Conservation (phyloP, 2,888 invertebrate genomes). For the Drosophila anceps region DNA sequence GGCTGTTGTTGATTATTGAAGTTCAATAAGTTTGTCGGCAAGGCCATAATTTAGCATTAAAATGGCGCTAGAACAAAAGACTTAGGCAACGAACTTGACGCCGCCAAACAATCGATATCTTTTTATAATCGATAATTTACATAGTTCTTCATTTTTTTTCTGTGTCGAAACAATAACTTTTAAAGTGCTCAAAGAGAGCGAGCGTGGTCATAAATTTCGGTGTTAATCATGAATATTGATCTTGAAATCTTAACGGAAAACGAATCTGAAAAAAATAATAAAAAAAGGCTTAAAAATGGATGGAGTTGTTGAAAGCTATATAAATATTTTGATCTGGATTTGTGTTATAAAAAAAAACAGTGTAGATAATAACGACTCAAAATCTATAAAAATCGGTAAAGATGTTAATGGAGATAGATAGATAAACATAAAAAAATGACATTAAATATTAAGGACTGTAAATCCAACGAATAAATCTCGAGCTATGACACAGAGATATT, state of each 20-base stretch:
- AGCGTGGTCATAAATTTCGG: conserved; percentile 14
- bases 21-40: conserved; percentile 57
- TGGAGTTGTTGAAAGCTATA: background rate
- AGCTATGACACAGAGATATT: too few relatives aligned
- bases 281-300: background rate
- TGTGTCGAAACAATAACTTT: conserved; percentile 1
- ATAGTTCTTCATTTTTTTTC: conserved; percentile 6
- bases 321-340: too few relatives aligned
- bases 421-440: too few relatives aligned
- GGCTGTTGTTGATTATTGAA: conserved; percentile 37
- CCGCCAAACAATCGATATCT: background rate
- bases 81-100: conserved; percentile 69
- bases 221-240: conserved; percentile 15
- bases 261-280: conserved; percentile 8
- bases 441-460: too few relatives aligned
- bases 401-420: background rate
- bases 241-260: conserved; percentile 10
- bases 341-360: background rate
- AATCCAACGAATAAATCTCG: too few relatives aligned
- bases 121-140: conserved; percentile 20
- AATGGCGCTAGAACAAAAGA: conserved; percentile 76
- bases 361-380: background rate
- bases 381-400: background rate
- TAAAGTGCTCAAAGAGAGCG: background rate
- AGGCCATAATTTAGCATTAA: conserved; percentile 59